A percentile compares a stretch with the other conserved stretches of the same genome.
phyloP scores from a whole-genome alignment of 2,888 invertebrate species.

The Schizaphis graminum region DNA sequence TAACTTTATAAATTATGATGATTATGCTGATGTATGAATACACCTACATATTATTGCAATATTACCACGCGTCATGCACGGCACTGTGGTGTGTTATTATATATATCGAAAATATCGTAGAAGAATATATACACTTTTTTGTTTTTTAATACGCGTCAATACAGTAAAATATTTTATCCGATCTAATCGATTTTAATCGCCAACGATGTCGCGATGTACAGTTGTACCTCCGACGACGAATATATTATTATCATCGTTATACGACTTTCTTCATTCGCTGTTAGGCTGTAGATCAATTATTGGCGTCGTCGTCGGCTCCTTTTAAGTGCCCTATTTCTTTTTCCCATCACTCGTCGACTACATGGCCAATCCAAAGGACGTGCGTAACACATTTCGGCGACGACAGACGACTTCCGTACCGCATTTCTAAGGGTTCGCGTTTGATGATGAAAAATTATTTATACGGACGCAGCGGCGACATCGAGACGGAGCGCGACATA shows the following conservation, averaged over 20 bases:
- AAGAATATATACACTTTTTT: neutral
- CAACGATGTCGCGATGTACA: neutral
- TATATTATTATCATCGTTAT: neutral
- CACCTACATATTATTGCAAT: neutral
- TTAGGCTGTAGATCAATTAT: neutral
- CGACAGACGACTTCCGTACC: neutral
- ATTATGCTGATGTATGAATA: neutral
- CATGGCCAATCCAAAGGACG: neutral
- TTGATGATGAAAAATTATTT: slow-evolving; percentile 17
- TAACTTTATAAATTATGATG: neutral
- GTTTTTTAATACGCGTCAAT: neutral
- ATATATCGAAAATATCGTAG: neutral
- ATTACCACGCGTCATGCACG: neutral
- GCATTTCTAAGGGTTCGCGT: slow-evolving; percentile 19
- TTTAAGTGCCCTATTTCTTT: slow-evolving; percentile 13
- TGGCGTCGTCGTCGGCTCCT: neutral
- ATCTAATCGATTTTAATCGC: neutral
- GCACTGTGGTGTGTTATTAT: neutral
- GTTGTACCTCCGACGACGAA: neutral
- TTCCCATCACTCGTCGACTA: neutral
- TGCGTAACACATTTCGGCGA: neutral
- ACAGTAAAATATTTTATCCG: neutral
- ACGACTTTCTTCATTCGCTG: neutral
- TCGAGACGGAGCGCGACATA: neutral
- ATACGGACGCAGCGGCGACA: neutral